Evolutionary conservation across 2,888 invertebrate species (phyloP).

Genomic region (Campoletis raptor): DNA sequence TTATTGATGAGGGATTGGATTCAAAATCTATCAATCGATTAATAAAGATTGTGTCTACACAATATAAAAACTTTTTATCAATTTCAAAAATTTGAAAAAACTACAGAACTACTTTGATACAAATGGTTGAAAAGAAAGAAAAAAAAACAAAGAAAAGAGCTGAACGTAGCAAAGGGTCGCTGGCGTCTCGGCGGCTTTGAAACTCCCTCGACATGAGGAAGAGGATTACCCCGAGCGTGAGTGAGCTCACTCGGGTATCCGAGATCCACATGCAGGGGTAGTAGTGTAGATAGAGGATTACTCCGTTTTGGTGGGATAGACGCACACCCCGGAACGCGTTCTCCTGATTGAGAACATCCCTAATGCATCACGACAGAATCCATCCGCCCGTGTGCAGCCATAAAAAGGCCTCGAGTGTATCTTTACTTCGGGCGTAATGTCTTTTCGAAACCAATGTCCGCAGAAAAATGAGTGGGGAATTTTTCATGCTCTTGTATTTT

Average conservation of each 20-base stretch:
- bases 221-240: slow-evolving; percentile 79
- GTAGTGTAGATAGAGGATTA: slow-evolving; percentile 77
- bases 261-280: slow-evolving; percentile 74
- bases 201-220: slow-evolving; percentile 71
- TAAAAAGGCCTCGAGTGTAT: slow-evolving; percentile 77
- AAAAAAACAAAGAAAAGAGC: slow-evolving; percentile 78
- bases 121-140: slow-evolving; percentile 50
- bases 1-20: no score
- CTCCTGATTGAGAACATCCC: slow-evolving; percentile 86
- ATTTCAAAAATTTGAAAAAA: no score
- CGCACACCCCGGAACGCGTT: slow-evolving; percentile 79
- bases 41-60: no score
- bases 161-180: slow-evolving; percentile 66
- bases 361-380: slow-evolving; percentile 86
- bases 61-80: no score
- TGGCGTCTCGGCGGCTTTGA: slow-evolving; percentile 47
- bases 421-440: slow-evolving; percentile 76
- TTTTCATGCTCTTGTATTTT: slow-evolving; percentile 42
- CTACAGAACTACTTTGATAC: slow-evolving; percentile 65
- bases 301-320: slow-evolving; percentile 78
- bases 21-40: no score
- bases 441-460: slow-evolving; percentile 72
- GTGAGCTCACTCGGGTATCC: slow-evolving; percentile 50
- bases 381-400: slow-evolving; percentile 84
- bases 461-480: slow-evolving; percentile 1